phyloP scores from a whole-genome alignment of 1,140 invertebrate genomes.

The Theocolax elegans region DNA sequence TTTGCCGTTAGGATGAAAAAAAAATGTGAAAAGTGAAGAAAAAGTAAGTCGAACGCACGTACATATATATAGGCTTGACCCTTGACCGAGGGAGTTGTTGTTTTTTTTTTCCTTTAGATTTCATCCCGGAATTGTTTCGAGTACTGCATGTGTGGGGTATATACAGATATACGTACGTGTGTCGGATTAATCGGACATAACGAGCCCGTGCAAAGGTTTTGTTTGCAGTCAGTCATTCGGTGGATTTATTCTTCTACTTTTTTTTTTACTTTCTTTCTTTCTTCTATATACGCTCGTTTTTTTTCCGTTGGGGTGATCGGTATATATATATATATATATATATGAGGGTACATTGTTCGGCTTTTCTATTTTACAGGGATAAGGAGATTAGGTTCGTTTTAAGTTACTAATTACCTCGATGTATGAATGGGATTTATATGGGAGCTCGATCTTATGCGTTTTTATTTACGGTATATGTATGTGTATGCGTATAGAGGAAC shows the following conservation, averaged over 20 bases:
- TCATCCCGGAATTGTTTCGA: slow-evolving; percentile 34
- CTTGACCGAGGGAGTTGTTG: slow-evolving; percentile 11
- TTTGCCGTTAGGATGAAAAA: slow-evolving; percentile 12
- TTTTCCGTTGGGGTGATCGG: no score
- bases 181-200: slow-evolving; percentile 42
- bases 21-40: slow-evolving; percentile 30
- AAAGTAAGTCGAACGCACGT: slow-evolving; percentile 35
- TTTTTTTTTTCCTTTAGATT: slow-evolving; percentile 19
- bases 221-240: slow-evolving; percentile 35
- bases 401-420: slow-evolving; percentile 35
- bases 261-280: slow-evolving; percentile 29
- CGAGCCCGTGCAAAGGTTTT: slow-evolving; percentile 35
- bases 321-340: no score
- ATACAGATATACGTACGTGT: slow-evolving; percentile 3
- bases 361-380: slow-evolving; percentile 33
- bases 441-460: no score
- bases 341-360: slow-evolving; percentile 22
- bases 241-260: slow-evolving; percentile 31
- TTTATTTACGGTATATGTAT: no score
- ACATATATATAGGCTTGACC: slow-evolving; percentile 15
- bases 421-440: slow-evolving; percentile 21
- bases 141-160: background rate
- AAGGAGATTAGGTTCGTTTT: slow-evolving; percentile 43
- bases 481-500: no score
- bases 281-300: slow-evolving; percentile 23